Base-by-base conservation (phyloP, 2,113 vertebrate species). In the Castor canadensis region DNA sequence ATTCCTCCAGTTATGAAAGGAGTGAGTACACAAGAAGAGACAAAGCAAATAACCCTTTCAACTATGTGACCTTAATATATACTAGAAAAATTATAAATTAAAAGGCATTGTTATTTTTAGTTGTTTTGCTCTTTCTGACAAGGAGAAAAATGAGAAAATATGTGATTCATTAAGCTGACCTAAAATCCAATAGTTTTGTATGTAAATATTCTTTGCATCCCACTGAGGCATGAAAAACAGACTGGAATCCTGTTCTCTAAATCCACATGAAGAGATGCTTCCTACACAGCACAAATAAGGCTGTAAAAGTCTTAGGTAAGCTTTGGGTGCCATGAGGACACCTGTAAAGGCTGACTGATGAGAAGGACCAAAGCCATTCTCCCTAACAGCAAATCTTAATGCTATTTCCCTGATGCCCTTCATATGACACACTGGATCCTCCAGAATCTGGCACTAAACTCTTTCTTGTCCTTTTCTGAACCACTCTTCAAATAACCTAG, bases 271-370 rank as follows among this genome's bases (percentile, higher is more conserved):
- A 93, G 47, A 79, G 45, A 62, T 40, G 4, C 72, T 60, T 84
- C 30, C 49, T 71, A 49, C 80, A 56, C 16, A 30, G 17, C 30
- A 73, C 72, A 93, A 76, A 76, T 13, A 87, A 72, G 56, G 81
- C 35, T 80, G 5, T 24, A 40, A 38, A 80, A 72, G 75, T 71
- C 83, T 82, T 40, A 47, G 62, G 81, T 62, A 77, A 86, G 82
- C 67, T 60, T 94, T 6, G 20, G 26, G 84, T 83, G n/a, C 35
- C 66, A 47, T 17, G 69, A 76, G 89, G 67, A 90, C 47, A 89
- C 66, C 60, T 84, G 43, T 67, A 87, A 89, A 83, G 43, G 83
- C 26, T 95, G 93, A 90, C 72, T 64, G 86, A 97, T 75, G 94
- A 77, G 43, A 69, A 73, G 49, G 43, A 64, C 76, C 56, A 83